These are phyloP conservation scores for Periphyllus acericola DNA, from an alignment of 2,888 invertebrate genomes.

Conservation along the genomic window DNA sequence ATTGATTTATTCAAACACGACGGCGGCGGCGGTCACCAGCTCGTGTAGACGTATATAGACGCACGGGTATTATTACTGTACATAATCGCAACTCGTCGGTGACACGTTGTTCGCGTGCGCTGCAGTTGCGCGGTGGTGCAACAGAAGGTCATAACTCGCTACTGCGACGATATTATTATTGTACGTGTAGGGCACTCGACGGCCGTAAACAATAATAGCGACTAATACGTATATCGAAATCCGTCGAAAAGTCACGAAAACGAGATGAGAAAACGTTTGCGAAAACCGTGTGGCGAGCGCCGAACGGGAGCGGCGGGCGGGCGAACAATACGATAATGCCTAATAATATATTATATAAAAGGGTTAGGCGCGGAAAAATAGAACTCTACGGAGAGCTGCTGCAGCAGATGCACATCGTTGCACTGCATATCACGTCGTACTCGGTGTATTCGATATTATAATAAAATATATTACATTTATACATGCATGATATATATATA, in stretches of 20 bases:
- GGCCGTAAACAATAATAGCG: not conserved
- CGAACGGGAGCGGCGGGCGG: not conserved
- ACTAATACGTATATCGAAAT: not conserved
- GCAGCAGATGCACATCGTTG: constrained; percentile 53
- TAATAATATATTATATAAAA: not conserved
- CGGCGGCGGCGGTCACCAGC: not conserved
- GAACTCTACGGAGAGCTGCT: not conserved
- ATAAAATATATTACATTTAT: constrained; percentile 4
- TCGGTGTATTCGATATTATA: constrained; percentile 36
- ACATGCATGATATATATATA: not conserved
- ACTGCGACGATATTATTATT: not conserved
- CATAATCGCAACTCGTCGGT: not conserved
- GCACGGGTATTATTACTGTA: not conserved
- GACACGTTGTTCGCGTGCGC: not conserved
- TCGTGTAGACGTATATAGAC: not conserved
- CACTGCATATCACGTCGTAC: not conserved
- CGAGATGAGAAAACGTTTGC: not conserved
- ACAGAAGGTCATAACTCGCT: constrained; percentile 10
- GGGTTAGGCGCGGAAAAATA: constrained; percentile 41
- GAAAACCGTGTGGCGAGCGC: not conserved
- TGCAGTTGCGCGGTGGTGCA: too few relatives aligned
- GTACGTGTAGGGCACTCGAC: not conserved
- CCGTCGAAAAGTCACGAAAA: not conserved
- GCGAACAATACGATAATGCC: too few relatives aligned
- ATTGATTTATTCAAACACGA: constrained; percentile 36